These are phyloP conservation scores for Notechis scutatus DNA, from an alignment of 2,113 vertebrate species.

Conservation along the genomic window DNA sequence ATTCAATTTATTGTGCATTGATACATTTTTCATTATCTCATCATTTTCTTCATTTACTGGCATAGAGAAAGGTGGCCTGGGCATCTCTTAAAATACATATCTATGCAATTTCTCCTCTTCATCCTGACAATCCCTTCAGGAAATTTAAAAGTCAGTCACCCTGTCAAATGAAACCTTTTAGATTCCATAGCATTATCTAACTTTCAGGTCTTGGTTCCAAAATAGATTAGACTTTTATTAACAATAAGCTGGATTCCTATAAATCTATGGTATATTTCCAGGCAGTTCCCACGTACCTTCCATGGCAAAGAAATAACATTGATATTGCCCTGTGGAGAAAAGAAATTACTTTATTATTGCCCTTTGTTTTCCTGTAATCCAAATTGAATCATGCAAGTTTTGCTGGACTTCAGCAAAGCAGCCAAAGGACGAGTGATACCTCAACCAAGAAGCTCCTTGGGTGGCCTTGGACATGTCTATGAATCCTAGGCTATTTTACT, in stretches of 20 bases:
- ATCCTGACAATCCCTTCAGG: constrained; percentile 12
- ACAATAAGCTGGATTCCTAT: constrained; percentile 24
- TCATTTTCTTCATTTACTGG: constrained; percentile 20
- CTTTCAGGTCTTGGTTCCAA: constrained; percentile 20
- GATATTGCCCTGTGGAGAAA: constrained; percentile 26
- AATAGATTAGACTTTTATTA: constrained; percentile 9
- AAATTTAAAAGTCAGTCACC: not conserved
- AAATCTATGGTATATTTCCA: constrained; percentile 33
- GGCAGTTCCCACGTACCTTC: constrained; percentile 44
- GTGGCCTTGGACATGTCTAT: not conserved
- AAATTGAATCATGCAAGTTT: constrained; percentile 40
- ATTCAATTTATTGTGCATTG: constrained; percentile 27
- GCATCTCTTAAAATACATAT: not conserved
- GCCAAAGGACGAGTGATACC: not conserved
- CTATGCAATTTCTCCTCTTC: not conserved
- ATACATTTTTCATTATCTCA: constrained; percentile 33
- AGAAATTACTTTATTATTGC: constrained; percentile 23
- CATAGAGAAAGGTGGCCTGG: not conserved
- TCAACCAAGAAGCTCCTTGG: not conserved
- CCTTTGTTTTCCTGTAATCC: constrained; percentile 35
- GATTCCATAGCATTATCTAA: constrained; percentile 11
- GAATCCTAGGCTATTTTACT: not conserved
- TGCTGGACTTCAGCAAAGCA: constrained; percentile 27
- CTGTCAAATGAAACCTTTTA: constrained; percentile 14
- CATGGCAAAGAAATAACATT: constrained; percentile 39